Percentiles rank a stretch among this genome's conserved stretches.
phyloP scores from a whole-genome alignment of 2,797 vertebrate genomes.

The Poeciliopsis paucimaculata region DNA sequence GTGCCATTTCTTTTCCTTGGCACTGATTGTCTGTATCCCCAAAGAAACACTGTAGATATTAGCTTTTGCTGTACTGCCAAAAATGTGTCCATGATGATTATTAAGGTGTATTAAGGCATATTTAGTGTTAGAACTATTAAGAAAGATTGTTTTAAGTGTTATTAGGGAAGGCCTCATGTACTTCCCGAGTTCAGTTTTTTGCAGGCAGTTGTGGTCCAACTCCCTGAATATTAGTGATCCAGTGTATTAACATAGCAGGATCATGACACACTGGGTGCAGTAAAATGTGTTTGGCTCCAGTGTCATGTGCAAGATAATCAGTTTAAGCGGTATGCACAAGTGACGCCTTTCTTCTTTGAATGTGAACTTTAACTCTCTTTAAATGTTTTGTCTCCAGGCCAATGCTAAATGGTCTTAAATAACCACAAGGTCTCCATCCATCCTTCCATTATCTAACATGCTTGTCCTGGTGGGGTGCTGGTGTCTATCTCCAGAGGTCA shows the following conservation, averaged over 20 bases:
- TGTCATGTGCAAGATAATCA: neutral
- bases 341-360: neutral
- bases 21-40: neutral
- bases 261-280: neutral
- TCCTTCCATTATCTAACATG: no score
- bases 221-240: neutral
- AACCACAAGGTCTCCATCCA: neutral
- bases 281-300: neutral
- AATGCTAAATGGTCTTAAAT: neutral
- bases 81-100: neutral
- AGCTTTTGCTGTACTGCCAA: neutral
- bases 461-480: no score
- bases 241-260: neutral
- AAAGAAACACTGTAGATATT: neutral
- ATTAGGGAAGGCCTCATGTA: neutral
- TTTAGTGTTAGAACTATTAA: neutral
- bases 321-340: neutral
- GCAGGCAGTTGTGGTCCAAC: no score
- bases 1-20: neutral
- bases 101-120: neutral
- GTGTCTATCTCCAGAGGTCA: no score
- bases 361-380: neutral
- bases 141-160: neutral
- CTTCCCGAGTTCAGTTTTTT: neutral
- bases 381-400: neutral